phyloP scores from a whole-genome alignment of 2,113 vertebrate genomes.

The Lepus timidus region DNA sequence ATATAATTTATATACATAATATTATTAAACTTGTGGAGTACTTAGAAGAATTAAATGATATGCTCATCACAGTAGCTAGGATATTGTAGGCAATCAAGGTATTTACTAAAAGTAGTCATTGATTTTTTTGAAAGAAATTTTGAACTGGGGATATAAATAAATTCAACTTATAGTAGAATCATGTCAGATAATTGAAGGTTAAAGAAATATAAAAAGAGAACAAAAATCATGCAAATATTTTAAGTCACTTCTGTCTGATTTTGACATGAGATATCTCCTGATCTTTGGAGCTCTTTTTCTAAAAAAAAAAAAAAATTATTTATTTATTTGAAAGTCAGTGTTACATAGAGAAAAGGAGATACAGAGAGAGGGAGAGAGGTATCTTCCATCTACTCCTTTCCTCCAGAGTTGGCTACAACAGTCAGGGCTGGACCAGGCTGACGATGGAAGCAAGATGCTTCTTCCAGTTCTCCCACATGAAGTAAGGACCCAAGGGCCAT shows the following conservation, averaged over 20 bases:
- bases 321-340: no score
- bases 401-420: no score
- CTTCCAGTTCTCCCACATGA: no score
- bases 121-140: slow-evolving; percentile 54
- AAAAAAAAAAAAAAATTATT: no score
- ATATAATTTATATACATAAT: slow-evolving; percentile 14
- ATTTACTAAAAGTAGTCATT: neutral
- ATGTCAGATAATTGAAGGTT: slow-evolving; percentile 58
- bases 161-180: slow-evolving; percentile 25
- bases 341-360: no score
- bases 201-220: slow-evolving; percentile 41
- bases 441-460: no score
- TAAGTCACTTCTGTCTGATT: neutral
- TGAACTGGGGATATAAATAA: neutral
- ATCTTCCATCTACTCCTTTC: no score
- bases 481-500: no score
- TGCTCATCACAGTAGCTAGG: neutral
- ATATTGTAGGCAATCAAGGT: neutral
- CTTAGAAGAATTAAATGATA: neutral
- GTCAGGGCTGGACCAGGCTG: no score
- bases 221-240: neutral
- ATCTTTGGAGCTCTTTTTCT: neutral
- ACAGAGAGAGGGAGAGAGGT: no score
- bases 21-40: neutral
- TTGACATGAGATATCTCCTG: neutral